Percentiles rank a stretch among this genome's conserved stretches.
Conservation (phyloP, 2,888 invertebrate species). For the Terebella lapidaria region DNA sequence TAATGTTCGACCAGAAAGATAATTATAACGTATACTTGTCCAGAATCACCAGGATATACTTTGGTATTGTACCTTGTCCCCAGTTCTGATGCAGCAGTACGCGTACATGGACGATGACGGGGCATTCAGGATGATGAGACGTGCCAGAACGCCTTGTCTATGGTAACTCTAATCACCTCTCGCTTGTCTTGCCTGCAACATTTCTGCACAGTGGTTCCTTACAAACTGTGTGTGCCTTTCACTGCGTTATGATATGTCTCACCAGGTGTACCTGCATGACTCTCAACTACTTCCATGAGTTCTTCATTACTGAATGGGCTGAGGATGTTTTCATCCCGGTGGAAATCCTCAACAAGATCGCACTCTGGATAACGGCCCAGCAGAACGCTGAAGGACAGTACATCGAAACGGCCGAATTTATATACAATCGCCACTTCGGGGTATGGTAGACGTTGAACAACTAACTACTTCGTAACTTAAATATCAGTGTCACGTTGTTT, state of each 20-base stretch:
- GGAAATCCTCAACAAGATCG: conserved; percentile 25
- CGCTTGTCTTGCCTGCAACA: too few species aligned
- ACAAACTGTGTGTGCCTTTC: too few species aligned
- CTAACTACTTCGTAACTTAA: not conserved
- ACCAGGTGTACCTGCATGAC: too few species aligned
- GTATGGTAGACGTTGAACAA: too few species aligned
- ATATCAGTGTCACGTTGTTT: not conserved
- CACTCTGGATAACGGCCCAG: conserved; percentile 22
- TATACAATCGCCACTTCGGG: conserved; percentile 22
- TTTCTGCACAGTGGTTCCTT: too few species aligned
- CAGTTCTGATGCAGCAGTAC: conserved; percentile 81
- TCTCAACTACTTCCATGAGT: not conserved
- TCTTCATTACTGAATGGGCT: conserved; percentile 20
- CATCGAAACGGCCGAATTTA: conserved; percentile 16
- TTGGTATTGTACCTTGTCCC: conserved; percentile 15
- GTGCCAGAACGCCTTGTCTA: conserved; percentile 61
- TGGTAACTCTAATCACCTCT: conserved; percentile 61
- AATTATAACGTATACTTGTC: not conserved
- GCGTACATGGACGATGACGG: conserved; percentile 88
- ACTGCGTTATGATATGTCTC: too few species aligned
- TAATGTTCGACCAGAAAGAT: too few species aligned
- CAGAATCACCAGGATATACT: too few species aligned
- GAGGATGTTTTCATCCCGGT: conserved; percentile 22
- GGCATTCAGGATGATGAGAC: conserved; percentile 80
- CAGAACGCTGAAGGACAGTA: conserved; percentile 22